Base-by-base conservation (phyloP, 1,140 invertebrate genomes). In the Drosophila tristis region DNA sequence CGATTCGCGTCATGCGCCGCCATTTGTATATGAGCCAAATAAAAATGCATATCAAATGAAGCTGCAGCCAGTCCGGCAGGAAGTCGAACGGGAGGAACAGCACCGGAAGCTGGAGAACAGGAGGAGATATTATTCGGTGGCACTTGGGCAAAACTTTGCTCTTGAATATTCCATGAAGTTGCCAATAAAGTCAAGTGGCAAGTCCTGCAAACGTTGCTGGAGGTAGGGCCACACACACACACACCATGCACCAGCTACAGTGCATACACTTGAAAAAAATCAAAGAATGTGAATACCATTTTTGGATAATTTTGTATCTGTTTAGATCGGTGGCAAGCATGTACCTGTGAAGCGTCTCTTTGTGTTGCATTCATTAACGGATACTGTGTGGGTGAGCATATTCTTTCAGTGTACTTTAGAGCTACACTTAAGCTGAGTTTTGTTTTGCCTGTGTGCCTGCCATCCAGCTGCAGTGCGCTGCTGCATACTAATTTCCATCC, bases 121-220 rank as follows among this genome's bases (percentile, higher is more conserved):
- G 43, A 51, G 43, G 48, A 58, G 20, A 31, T 64, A 78, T 54
- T 78, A 85, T 84, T 84, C 78, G 70, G 75, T 61, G 63, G 74
- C 80, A 86, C 74, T 85, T 80, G 77, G 55, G 67, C 86, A 60
- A 66, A 86, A 90, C 74, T 86, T 79, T 48, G 48, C 86, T 78
- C 55, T 61, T 90, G 74, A 90, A 90, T 90, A 87, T 90, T 90
- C 87, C 85, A 90, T 90, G 87, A 90, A 86, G 79, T 90, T 90
- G 81, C 78, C 86, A 90, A 90, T 90, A 90, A 90, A 90, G 80
- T 87, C 75, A 90, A 86, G 81, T 86, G 81, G 81, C 82, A 85
- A 85, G 73, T 85, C 73, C 80, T 77, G 72, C 56, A 64, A 64
- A 51, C 59, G 64, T 56, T 54, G 50, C 13, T 16, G 45, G 25